phyloP scores from a whole-genome alignment of 2,113 vertebrate genomes.

The Aix galericulata region DNA sequence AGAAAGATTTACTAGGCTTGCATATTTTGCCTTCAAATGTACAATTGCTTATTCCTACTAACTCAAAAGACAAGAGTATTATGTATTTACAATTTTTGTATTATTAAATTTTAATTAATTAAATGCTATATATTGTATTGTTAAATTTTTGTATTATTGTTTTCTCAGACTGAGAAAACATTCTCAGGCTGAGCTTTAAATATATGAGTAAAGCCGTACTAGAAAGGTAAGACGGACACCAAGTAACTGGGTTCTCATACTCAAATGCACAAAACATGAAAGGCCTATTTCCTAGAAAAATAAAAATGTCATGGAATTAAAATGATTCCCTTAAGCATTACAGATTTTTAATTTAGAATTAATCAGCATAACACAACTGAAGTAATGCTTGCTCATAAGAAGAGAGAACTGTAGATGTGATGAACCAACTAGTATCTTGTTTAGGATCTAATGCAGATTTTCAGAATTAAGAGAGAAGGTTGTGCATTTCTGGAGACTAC shows the following conservation, averaged over 20 bases:
- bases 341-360: background rate
- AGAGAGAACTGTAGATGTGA: background rate
- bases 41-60: background rate
- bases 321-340: background rate
- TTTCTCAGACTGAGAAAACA: background rate
- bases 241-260: background rate
- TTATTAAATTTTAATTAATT: no score
- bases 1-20: background rate
- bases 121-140: no score
- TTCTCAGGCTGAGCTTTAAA: background rate
- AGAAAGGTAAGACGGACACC: background rate
- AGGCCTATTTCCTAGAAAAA: background rate
- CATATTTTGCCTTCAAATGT: background rate
- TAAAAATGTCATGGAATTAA: background rate
- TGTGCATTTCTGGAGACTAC: background rate
- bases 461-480: background rate
- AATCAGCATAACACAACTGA: background rate
- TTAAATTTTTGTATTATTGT: background rate
- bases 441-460: background rate
- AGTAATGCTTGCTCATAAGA: background rate
- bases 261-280: background rate
- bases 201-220: background rate
- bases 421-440: background rate
- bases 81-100: background rate
- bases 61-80: background rate